Base-by-base conservation (phyloP, 53 echinoderm and acorn worm genomes). In the Henricia sp. region DNA sequence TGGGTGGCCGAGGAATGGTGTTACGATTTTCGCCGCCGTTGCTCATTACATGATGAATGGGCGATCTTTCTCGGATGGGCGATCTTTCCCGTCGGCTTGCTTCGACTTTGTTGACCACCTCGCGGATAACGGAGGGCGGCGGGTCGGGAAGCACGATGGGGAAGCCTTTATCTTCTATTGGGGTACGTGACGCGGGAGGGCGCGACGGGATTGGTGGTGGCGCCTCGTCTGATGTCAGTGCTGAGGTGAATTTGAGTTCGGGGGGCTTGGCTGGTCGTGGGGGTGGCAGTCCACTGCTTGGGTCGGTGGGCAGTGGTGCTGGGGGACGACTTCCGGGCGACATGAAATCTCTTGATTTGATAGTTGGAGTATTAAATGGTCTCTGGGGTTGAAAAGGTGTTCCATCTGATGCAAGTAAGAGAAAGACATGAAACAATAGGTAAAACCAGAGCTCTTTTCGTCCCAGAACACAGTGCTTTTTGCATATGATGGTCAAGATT, bases 131-230 rank as follows among this genome's bases (percentile, higher is more conserved):
- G 26, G 26, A 27, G 4, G 76, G 77, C 17, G 77, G 60, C 0
- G 77, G 77, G 21, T 77, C 77, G 13, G 77, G 77, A 19, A 77
- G 77, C 16, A 77, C 59, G 16, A 59, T 77, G 77, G 38, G 58
- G 43, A 60, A 60, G 42, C 44, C 80, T 21, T 17, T 58, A 14
- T 13, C 64, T 50, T 80, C 80, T 2, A 35, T 33, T 0, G 80
- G 80, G 16, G 35, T 44, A 12, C 65, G 64, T 43, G 63, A 16
- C 40, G 32, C 80, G 2, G 26, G 30, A n/a, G 80, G 80, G 63
- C 80, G 63, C 5, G 65, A 12, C 9, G 80, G 80, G 50, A 80
- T 80, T 4, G 80, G 80, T 20, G 80, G 80, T 11, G 80, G 80
- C 12, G 13, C 26, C 17, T 12, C 64, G 11, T 58, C 80, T 2